Conservation (phyloP, 2,113 vertebrate species). For the Rhabdomys dilectus region DNA sequence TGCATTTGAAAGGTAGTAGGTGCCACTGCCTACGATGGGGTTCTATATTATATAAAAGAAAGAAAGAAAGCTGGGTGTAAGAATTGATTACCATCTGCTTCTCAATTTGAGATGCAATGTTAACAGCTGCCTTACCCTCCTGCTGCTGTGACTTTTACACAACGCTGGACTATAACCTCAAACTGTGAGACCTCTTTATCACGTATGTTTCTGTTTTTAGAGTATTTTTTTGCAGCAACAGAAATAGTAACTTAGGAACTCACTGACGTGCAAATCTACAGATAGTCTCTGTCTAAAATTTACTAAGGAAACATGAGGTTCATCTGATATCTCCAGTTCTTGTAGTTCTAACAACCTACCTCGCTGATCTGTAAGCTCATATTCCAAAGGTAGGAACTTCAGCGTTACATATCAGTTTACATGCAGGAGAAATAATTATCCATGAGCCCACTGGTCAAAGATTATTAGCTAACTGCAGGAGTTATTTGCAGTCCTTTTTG, state of each 20-base stretch:
- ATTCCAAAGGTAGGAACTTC: background rate
- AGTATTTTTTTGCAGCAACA: background rate
- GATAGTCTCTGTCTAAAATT: background rate
- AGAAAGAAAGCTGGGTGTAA: background rate
- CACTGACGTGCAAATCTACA: background rate
- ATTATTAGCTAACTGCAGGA: background rate
- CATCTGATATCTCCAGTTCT: background rate
- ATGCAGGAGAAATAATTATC: background rate
- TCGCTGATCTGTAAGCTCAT: background rate
- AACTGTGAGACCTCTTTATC: background rate
- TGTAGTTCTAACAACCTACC: background rate
- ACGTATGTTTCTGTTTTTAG: background rate
- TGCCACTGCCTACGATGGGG: background rate
- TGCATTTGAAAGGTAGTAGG: no score
- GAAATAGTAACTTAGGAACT: background rate
- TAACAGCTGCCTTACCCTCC: background rate
- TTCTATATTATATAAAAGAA: background rate
- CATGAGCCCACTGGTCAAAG: background rate
- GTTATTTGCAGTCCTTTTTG: background rate
- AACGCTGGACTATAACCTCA: background rate
- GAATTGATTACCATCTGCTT: background rate
- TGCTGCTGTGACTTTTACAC: background rate
- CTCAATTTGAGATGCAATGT: background rate
- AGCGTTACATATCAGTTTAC: background rate
- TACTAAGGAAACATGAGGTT: constrained; percentile 8